These are phyloP conservation scores for Gallinago jamesoni DNA, from an alignment of 2,113 vertebrate species.

Conservation along the genomic window DNA sequence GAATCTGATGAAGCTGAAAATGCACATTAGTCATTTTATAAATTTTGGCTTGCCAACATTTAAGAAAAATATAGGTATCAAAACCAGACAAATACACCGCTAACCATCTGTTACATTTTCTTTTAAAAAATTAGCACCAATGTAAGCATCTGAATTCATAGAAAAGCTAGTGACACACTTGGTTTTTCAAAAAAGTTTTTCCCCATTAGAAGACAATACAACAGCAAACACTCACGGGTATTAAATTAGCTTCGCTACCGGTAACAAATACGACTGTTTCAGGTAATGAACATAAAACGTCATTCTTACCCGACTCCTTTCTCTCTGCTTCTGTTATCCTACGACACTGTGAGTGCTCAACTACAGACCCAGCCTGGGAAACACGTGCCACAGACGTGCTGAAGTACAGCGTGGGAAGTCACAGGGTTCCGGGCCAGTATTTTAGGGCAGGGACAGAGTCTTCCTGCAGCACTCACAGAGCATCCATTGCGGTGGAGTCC, in stretches of 20 bases:
- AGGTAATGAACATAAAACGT: neutral
- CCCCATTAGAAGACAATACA: neutral
- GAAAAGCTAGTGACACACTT: conserved; percentile 49
- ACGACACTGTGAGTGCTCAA: neutral
- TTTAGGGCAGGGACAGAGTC: neutral
- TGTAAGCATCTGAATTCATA: conserved; percentile 58
- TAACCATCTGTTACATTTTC: conserved; percentile 51
- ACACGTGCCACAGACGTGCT: neutral
- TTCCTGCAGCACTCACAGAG: neutral
- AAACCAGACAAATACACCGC: conserved; percentile 57
- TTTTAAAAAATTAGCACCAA: conserved; percentile 70
- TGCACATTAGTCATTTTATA: conserved; percentile 11
- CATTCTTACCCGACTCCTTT: neutral
- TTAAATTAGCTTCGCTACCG: neutral
- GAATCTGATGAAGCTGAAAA: conserved; percentile 36
- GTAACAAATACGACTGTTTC: neutral
- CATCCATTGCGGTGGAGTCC: neutral
- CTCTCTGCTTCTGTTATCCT: neutral
- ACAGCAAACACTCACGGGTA: neutral
- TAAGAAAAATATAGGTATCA: conserved; percentile 68
- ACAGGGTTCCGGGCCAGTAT: neutral
- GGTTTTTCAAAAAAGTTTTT: neutral
- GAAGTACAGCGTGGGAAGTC: accelerated
- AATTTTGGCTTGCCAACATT: conserved; percentile 41
- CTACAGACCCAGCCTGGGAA: neutral